A percentile compares a stretch with the other conserved stretches of the same genome.
These are phyloP conservation scores for Vireo altiloquus DNA, from an alignment of 2,113 vertebrate species.

Conservation along the genomic window DNA sequence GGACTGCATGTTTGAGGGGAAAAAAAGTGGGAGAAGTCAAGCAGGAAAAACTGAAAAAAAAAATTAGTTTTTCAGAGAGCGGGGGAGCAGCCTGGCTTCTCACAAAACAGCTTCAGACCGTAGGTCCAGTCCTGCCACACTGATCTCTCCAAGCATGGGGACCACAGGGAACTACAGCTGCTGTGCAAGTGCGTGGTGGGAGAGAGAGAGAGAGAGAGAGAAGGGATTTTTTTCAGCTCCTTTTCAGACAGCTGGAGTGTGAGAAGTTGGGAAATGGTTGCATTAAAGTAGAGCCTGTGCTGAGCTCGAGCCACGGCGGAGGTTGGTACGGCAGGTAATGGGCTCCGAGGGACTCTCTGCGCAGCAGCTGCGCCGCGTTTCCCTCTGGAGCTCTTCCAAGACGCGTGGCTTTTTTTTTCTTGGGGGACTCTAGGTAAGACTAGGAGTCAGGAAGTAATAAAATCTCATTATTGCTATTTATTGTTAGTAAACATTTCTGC, in stretches of 20 bases:
- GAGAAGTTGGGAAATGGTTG: conserved; percentile 3
- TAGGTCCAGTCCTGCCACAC: neutral
- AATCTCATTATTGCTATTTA: conserved; percentile 36
- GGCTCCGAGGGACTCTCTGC: neutral
- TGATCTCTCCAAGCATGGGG: rapidly evolving
- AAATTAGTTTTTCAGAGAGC: neutral
- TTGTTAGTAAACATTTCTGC: conserved; percentile 27
- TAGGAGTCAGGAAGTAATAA: conserved; percentile 50
- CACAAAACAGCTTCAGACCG: rapidly evolving
- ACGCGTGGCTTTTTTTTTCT: neutral
- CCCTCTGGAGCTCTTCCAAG: conserved; percentile 49
- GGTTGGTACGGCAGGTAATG: conserved; percentile 21
- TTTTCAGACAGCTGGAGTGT: conserved; percentile 7
- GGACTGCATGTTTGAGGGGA: neutral
- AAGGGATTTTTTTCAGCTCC: neutral
- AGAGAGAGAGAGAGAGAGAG: neutral
- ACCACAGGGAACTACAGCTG: neutral
- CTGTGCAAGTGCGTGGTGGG: neutral
- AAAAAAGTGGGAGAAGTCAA: neutral
- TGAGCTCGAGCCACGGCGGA: neutral
- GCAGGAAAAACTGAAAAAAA: neutral
- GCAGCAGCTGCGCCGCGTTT: neutral
- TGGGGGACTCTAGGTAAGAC: conserved; percentile 22
- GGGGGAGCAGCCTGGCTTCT: neutral
- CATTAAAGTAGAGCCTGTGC: neutral